Base-by-base conservation (phyloP, 2,113 vertebrate species). In the Vulpes ferrilata region DNA sequence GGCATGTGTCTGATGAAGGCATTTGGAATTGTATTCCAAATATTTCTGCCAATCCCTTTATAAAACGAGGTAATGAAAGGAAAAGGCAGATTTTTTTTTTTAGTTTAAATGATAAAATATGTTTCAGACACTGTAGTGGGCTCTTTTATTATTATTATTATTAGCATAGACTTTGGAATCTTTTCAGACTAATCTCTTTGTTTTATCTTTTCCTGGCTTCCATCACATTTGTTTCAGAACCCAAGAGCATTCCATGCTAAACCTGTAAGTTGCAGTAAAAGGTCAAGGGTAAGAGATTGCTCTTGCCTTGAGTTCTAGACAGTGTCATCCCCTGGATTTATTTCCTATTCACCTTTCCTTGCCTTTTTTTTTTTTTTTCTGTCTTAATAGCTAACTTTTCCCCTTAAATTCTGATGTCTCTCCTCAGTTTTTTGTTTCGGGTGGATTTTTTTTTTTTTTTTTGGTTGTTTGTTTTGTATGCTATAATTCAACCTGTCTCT, bases 161-260 rank as follows among this genome's bases (percentile, higher is more conserved):
- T 43, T 43, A 79, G 25, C 17, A 38, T 79, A 62, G 23, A 83
- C 8, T 30, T 92, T 3, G 48, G 57, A 90, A 57, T 83, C 81
- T 69, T 90, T 80, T 95, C 79, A 87, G 65, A 73, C 16, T 87
- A 60, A 90, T 71, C 5, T 90, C 35, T 95, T 85, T 87, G 22
- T 79, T 87, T 1, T 60, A 32, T 25, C n/a, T 95, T 92, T 83
- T 60, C 74, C 57, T 79, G 60, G 32, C 43, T 92, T 53, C 43
- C n/a, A 16, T 76, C 30, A 53, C 13, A 3, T 78, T 17, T 76
- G 51, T 78, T 87, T 96, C 94, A 88, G 78, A 94, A 16, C 64
- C 11, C 59, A 65, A 35, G 73, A 43, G 11, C 32, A 69, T 88
- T 73, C 43, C 64, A 25, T 32, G 79, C 30, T 38, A 82, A 85